Evolutionary conservation across 2,113 vertebrate species (phyloP).

Genomic region (Nycticorax nycticorax): DNA sequence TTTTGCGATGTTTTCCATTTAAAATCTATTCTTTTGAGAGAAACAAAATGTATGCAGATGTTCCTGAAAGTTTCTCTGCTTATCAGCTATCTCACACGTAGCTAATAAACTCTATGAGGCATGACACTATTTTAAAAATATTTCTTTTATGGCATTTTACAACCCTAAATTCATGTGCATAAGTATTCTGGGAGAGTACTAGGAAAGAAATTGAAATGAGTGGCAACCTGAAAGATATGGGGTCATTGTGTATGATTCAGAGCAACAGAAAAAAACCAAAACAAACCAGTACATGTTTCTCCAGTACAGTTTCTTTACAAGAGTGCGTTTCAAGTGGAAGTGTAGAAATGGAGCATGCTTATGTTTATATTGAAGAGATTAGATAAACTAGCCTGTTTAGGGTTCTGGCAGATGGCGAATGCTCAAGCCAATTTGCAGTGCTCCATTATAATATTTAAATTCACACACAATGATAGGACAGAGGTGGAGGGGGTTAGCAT

Average conservation of each 20-base stretch:
- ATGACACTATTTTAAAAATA: conserved; percentile 53
- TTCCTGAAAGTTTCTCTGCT: conserved; percentile 47
- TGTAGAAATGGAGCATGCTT: conserved; percentile 85
- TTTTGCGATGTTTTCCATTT: background rate
- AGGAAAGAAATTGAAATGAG: conserved; percentile 29
- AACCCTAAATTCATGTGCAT: conserved; percentile 10
- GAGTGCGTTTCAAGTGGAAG: conserved; percentile 76
- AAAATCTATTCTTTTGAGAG: background rate
- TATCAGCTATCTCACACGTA: background rate
- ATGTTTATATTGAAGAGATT: conserved; percentile 86
- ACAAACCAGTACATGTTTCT: conserved; percentile 11
- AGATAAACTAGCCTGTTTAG: conserved; percentile 90
- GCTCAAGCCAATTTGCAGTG: conserved; percentile 84
- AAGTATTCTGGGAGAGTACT: background rate
- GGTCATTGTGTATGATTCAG: conserved; percentile 5
- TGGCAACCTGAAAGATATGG: conserved; percentile 40
- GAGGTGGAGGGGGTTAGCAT: conserved; percentile 73
- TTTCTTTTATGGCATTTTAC: conserved; percentile 56
- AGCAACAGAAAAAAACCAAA: background rate
- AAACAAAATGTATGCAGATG: background rate
- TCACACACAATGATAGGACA: conserved; percentile 76
- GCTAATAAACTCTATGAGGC: conserved; percentile 39
- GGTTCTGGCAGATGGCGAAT: conserved; percentile 87
- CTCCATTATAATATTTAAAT: conserved; percentile 83
- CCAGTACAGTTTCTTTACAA: conserved; percentile 64